Conservation (phyloP, 1,140 invertebrate genomes). For the Dryas iulia region DNA sequence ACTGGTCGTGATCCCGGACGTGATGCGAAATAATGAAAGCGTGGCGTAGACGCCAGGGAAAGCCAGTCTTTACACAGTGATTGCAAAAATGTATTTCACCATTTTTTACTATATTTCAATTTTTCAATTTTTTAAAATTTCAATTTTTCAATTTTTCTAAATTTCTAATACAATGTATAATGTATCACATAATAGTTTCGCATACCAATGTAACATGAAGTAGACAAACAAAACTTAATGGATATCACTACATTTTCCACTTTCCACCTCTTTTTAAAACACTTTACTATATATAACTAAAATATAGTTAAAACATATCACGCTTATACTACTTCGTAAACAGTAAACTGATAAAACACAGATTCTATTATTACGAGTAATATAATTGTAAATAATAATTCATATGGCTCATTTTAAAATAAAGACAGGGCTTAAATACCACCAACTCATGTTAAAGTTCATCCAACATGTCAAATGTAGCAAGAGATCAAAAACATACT, state of each 20-base stretch:
- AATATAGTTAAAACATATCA: too few relatives aligned
- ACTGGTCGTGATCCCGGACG: conserved; percentile 38
- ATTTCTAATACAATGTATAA: too few relatives aligned
- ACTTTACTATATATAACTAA: too few relatives aligned
- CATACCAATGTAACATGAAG: too few relatives aligned
- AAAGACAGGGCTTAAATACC: not conserved
- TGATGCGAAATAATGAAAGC: conserved; percentile 51
- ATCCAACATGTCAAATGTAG: conserved; percentile 15
- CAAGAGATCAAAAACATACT: conserved; percentile 24
- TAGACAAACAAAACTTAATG: too few relatives aligned
- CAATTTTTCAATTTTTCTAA: too few relatives aligned
- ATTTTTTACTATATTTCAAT: not conserved
- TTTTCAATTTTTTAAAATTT: not conserved
- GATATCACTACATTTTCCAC: too few relatives aligned
- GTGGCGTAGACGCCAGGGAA: not conserved
- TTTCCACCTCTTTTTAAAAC: not conserved
- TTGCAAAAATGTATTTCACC: not conserved
- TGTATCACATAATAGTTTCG: too few relatives aligned
- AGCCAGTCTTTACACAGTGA: not conserved
- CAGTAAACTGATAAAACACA: too few relatives aligned
- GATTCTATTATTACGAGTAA: too few relatives aligned
- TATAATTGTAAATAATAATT: conserved; percentile 2
- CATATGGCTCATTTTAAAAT: not conserved
- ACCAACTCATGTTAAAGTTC: not conserved
- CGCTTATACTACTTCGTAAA: too few relatives aligned